Base-by-base conservation (phyloP, 2,113 vertebrate species). In the Gasterosteus nipponicus region DNA sequence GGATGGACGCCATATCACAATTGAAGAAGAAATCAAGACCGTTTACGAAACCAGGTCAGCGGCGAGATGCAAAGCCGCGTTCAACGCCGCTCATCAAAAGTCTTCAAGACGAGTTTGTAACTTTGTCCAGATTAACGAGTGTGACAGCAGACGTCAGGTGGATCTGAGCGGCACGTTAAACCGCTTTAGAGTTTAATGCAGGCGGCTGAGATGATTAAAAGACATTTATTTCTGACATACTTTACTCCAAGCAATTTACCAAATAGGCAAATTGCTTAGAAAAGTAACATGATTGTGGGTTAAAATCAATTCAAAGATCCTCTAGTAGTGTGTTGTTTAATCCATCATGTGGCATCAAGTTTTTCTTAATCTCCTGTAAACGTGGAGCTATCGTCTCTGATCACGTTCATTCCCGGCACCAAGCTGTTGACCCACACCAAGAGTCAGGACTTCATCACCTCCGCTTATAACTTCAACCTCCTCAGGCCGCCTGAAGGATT, bases 31-130 rank as follows among this genome's bases (percentile, higher is more conserved):
- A 14, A 26, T n/a, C 1, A 39, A 33, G 9, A 18, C 31, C 41
- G 41, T 56, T 18, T 58, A 19, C 7, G 59, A 76, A 89, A 82
- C 18, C 39, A 78, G 82, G 78, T 82, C 84, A 77, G 53, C 0
- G 59, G 51, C 22, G 60, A 88, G 75, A 88, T 78, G 71, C 77
- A 79, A 46, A 73, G 60, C 68, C 56, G 47, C 66, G 76, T 73
- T 76, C 65, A 42, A 29, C 47, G 26, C 67, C 66, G 74, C 60
- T 74, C 77, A 46, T 77, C 63, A 22, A 7, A 65, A 56, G 64
- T 19, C 58, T 68, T 18, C 15, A 66, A 41, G 82, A 62, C 18
- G 2, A 60, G 76, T 83, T 77, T 75, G 64, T 79, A 35, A 60
- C 58, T 64, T 58, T 10, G 58, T 81, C 69, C 33, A 2, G 62